Evolutionary conservation across 2,888 invertebrate species (phyloP).

Genomic region (Perithous albicinctus): DNA sequence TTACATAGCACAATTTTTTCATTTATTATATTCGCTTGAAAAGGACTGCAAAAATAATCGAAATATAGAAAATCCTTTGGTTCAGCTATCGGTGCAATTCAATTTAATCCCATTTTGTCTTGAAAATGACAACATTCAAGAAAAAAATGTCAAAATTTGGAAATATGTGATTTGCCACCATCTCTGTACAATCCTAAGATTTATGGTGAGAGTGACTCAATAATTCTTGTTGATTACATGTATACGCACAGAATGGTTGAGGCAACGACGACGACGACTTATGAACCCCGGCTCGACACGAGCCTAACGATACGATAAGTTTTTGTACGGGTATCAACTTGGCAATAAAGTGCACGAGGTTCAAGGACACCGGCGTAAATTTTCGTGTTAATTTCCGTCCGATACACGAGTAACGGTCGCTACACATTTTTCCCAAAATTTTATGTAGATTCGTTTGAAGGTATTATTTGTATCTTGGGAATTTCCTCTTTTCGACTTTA

Average conservation of each 20-base stretch:
- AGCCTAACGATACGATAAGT: conserved; percentile 1
- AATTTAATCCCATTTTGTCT: no score
- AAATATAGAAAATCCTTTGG: no score
- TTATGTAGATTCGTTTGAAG: no score
- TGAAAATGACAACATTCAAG: no score
- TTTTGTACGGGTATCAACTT: conserved; percentile 6
- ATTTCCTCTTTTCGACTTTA: neutral
- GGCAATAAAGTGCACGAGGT: neutral
- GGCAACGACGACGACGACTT: conserved; percentile 17
- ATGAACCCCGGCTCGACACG: conserved; percentile 22
- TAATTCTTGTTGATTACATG: neutral
- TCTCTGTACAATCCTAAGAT: neutral
- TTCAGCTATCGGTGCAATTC: no score
- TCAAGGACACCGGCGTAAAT: conserved; percentile 1
- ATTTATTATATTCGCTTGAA: no score
- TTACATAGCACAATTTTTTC: no score
- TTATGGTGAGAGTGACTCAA: conserved; percentile 1
- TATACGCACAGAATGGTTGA: neutral
- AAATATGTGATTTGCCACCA: neutral
- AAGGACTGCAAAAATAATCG: no score
- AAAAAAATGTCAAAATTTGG: no score
- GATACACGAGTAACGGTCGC: neutral
- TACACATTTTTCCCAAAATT: neutral
- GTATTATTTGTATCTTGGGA: neutral
- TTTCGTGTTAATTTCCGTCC: conserved; percentile 13